phyloP scores from a whole-genome alignment of 2,888 invertebrate species.

The Ecdyonurus torrentis region DNA sequence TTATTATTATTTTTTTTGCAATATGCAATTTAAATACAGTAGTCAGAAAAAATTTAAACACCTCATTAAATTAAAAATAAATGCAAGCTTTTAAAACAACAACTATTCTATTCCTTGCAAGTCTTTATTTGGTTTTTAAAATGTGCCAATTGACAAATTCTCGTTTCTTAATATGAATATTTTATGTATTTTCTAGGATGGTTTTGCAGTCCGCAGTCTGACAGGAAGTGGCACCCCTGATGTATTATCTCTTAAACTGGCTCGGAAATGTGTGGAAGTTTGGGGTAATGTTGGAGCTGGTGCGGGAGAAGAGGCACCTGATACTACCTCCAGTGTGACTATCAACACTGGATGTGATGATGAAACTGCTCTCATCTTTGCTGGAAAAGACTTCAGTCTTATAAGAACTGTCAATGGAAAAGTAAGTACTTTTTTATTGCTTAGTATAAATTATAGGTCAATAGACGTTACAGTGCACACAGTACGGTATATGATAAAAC shows the following conservation, averaged over 20 bases:
- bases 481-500: not conserved
- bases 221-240: conserved; percentile 39
- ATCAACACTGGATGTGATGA: conserved; percentile 48
- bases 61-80: too few species aligned
- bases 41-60: too few species aligned
- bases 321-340: conserved; percentile 11
- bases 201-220: conserved; percentile 58
- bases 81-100: too few species aligned
- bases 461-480: too few species aligned
- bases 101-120: too few species aligned
- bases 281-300: conserved; percentile 35
- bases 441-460: too few species aligned
- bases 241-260: conserved; percentile 52
- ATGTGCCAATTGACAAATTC: not conserved
- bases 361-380: conserved; percentile 56
- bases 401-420: conserved; percentile 72
- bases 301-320: conserved; percentile 5
- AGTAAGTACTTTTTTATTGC: conserved; percentile 33
- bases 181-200: conserved; percentile 38
- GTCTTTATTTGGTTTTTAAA: too few species aligned
- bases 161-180: not conserved
- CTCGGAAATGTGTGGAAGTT: conserved; percentile 60
- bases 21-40: too few species aligned
- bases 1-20: too few species aligned
- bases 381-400: conserved; percentile 83